Evolutionary conservation across 1,140 invertebrate genomes (phyloP), one percentile per base, ranked within the genome.

Genomic region (Olivierus martensii): DNA sequence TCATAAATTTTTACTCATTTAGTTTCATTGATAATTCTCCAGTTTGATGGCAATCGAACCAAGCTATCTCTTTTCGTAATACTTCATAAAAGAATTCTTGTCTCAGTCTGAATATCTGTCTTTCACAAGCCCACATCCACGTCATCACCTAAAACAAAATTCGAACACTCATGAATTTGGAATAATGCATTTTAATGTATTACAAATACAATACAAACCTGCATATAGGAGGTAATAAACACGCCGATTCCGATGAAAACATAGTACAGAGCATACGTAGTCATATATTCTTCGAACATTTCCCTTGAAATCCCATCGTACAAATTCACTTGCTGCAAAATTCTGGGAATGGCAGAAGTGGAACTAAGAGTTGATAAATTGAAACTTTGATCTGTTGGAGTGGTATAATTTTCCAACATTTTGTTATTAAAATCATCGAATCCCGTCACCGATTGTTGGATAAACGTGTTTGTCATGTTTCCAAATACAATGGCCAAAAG

Each of bases 1-100:
- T n/a, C n/a, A n/a, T 43, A 34, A 52, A 52, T 57, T 70, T 78
- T 75, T 75, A 88, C 86, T 87, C 83, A 49, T 84, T 79, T 64
- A 92, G 76, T 68, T 84, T 79, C 17, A 79, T 80, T 19, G 84
- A 82, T 21, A 91, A 77, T 63, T 88, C 84, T 5, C 84, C 84
- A 39, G 80, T 81, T 65, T 86, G 79, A 63, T 86, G 78, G 3
- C 63, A 66, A 67, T 91, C 87, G 67, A 84, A 90, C 83, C 87
- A 91, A 52, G 75, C 74, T 63, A 90, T 84, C 62, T 91, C 75
- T 63, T 81, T 78, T 19, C 76, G 60, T 7, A 81, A 59, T n/a
- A 81, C 69, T 45, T 57, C 48, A 28, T 58, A 50, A 39, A 65
- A 66, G 42, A 65, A 66, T 38, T 65, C 64, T 52, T 66, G 61